Percentiles rank a stretch among this genome's conserved stretches.
Evolutionary conservation across 2,113 vertebrate genomes (phyloP).

Genomic region (Oreotrochilus melanogaster): DNA sequence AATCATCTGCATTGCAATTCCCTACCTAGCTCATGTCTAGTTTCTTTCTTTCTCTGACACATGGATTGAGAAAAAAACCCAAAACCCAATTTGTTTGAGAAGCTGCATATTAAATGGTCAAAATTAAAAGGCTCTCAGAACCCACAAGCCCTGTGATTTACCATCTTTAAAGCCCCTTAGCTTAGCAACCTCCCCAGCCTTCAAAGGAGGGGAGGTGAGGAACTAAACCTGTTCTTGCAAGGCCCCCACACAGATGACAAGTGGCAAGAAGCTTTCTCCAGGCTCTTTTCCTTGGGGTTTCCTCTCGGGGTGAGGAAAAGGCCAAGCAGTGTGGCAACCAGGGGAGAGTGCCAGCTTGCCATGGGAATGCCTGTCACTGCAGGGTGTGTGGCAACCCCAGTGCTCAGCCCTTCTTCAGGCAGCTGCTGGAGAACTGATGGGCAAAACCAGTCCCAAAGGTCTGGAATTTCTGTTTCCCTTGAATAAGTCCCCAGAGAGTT

Average conservation of each 20-base stretch:
- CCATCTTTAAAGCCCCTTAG: not conserved
- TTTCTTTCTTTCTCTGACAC: not conserved
- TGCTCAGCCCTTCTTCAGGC: not conserved
- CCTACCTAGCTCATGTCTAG: constrained; percentile 41
- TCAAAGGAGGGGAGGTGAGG: not conserved
- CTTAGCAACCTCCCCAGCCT: not conserved
- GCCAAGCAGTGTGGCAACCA: not conserved
- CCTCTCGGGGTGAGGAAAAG: not conserved
- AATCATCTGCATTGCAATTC: constrained; percentile 38
- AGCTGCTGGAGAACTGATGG: constrained; percentile 17
- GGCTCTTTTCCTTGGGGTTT: constrained; percentile 36
- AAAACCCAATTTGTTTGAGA: constrained; percentile 10
- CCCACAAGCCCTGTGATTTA: not conserved
- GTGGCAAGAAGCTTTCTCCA: constrained; percentile 36
- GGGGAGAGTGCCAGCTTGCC: not conserved
- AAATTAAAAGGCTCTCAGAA: constrained; percentile 43
- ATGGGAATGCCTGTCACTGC: constrained; percentile 20
- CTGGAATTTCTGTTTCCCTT: constrained; percentile 54
- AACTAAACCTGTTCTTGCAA: constrained; percentile 36
- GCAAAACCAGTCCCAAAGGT: constrained; percentile 43
- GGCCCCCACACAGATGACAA: constrained; percentile 21
- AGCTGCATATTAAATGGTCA: constrained; percentile 16
- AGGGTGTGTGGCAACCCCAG: constrained; percentile 30
- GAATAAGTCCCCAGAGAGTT: constrained; percentile 31
- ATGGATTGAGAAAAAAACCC: not conserved